Percentiles rank a stretch among this genome's conserved stretches.
Evolutionary conservation across 1,140 invertebrate species (phyloP).

Genomic region (Heterodera carotae): DNA sequence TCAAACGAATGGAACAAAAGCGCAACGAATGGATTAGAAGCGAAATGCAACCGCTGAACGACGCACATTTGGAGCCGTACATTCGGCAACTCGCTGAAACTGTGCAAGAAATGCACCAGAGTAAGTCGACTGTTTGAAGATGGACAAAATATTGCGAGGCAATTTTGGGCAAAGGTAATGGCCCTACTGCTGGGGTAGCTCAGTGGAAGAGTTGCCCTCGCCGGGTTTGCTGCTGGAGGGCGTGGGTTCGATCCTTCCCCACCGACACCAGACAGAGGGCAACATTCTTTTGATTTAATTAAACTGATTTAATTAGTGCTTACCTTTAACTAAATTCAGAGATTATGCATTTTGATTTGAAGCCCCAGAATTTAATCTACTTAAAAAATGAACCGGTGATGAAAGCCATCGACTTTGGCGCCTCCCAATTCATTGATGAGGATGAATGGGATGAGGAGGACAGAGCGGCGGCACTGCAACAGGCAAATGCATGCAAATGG

Average conservation of each 20-base stretch:
- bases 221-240: too few species aligned
- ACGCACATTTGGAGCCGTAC: background rate
- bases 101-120: background rate
- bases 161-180: too few species aligned
- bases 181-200: too few species aligned
- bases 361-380: conserved; percentile 18
- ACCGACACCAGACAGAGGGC: too few species aligned
- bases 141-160: too few species aligned
- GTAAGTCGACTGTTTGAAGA: background rate
- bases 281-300: too few species aligned
- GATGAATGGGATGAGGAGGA: background rate
- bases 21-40: background rate
- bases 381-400: background rate
- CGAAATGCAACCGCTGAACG: background rate
- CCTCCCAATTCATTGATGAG: conserved; percentile 11
- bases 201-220: too few species aligned
- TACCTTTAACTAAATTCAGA: background rate
- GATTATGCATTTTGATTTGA: conserved; percentile 29
- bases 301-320: too few species aligned
- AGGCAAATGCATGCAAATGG: conserved; percentile 12
- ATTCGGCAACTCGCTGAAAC: background rate
- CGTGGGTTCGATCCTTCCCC: too few species aligned
- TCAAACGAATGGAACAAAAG: background rate
- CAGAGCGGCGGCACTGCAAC: background rate
- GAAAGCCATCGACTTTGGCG: conserved; percentile 22